Conservation (phyloP, 1,140 invertebrate species). For the Melitaea cinxia region DNA sequence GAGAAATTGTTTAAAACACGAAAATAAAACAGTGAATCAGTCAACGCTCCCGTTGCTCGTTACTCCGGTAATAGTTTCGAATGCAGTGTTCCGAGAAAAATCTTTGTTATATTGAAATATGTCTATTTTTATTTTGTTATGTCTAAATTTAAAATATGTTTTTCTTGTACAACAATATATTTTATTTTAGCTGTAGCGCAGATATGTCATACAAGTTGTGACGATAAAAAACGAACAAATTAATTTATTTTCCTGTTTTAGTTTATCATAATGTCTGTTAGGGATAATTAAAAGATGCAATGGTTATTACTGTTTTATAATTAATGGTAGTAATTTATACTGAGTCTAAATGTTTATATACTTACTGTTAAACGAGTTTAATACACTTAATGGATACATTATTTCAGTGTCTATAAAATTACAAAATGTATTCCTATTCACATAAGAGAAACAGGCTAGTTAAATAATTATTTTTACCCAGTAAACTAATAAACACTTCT, state of each 20-base stretch:
- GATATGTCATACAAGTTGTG: neutral
- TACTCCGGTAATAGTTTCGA: constrained; percentile 31
- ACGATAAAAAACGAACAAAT: neutral
- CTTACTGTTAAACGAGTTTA: neutral
- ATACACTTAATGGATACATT: too few relatives aligned
- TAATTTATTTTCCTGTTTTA: neutral
- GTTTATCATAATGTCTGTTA: neutral
- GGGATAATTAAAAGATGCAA: neutral
- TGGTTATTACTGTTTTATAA: neutral
- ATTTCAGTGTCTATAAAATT: too few relatives aligned
- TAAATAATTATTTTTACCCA: neutral
- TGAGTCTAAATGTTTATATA: neutral
- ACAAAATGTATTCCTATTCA: too few relatives aligned
- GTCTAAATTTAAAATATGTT: neutral
- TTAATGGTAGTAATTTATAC: neutral
- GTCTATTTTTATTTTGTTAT: constrained; percentile 2
- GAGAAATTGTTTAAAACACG: constrained; percentile 22
- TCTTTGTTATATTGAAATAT: constrained; percentile 17
- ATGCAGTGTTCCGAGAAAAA: constrained; percentile 30
- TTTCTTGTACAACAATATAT: neutral
- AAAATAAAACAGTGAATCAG: constrained; percentile 34
- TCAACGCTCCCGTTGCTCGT: constrained; percentile 23
- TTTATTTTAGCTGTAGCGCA: neutral
- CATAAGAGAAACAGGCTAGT: neutral
- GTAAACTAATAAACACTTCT: constrained; percentile 20